Evolutionary conservation across 2,888 invertebrate species (phyloP).

Genomic region (Cecidostiba fungosa): DNA sequence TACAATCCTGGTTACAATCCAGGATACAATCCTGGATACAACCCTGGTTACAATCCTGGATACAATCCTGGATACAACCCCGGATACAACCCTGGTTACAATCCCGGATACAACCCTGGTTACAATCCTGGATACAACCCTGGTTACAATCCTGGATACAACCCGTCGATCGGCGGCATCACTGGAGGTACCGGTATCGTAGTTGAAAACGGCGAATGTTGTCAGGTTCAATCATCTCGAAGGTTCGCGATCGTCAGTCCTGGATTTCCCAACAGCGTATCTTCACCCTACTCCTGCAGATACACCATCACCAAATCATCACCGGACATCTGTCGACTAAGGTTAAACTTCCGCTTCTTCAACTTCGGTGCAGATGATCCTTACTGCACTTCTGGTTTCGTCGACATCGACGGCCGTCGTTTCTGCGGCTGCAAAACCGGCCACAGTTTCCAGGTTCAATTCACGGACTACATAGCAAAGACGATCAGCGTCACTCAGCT

Average conservation of each 20-base stretch:
- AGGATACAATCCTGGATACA: conserved; percentile 8
- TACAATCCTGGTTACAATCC: conserved; percentile 17
- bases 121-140: conserved; percentile 4
- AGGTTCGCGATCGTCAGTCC: conserved; percentile 82
- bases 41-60: conserved; percentile 18
- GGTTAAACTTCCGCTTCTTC: conserved; percentile 82
- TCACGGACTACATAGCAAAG: conserved; percentile 73
- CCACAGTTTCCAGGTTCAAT: conserved; percentile 75
- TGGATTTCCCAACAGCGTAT: conserved; percentile 80
- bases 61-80: not conserved
- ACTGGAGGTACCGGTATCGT: conserved; percentile 38
- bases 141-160: not conserved
- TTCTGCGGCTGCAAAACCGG: conserved; percentile 83
- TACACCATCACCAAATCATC: conserved; percentile 81
- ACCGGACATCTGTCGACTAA: conserved; percentile 81
- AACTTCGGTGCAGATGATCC: conserved; percentile 79
- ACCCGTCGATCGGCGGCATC: conserved; percentile 34
- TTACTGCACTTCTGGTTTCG: conserved; percentile 81
- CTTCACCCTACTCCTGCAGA: conserved; percentile 76
- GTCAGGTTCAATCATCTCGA: conserved; percentile 64
- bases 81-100: conserved; percentile 20
- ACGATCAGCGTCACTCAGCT: conserved; percentile 79
- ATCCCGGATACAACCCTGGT: conserved; percentile 29
- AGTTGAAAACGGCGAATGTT: conserved; percentile 68
- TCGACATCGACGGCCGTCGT: conserved; percentile 83